phyloP scores from a whole-genome alignment of 2,113 vertebrate species.

The Chaenogobius annularis region DNA sequence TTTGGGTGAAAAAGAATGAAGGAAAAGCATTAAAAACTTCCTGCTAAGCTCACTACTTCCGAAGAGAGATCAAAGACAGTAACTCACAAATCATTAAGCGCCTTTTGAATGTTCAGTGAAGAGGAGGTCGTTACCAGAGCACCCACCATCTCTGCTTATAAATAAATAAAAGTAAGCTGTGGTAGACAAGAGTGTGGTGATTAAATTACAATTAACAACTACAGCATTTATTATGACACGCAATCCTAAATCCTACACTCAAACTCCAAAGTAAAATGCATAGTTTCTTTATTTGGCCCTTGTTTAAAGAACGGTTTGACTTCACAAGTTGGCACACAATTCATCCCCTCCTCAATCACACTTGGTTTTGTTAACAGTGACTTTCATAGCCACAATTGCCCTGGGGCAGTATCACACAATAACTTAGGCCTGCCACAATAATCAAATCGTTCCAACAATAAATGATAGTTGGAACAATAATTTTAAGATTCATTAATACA shows the following conservation, averaged over 20 bases:
- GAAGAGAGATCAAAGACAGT: constrained; percentile 11
- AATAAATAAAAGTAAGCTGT: constrained; percentile 1
- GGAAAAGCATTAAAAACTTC: constrained; percentile 46
- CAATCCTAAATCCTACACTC: background rate
- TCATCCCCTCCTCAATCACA: no score
- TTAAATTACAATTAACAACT: background rate
- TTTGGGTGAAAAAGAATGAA: constrained; percentile 19
- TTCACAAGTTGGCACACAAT: no score
- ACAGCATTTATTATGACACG: background rate
- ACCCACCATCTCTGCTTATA: background rate
- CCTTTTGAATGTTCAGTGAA: constrained; percentile 44
- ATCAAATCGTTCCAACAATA: no score
- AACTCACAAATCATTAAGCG: constrained; percentile 22
- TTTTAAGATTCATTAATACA: no score
- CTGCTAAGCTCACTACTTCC: constrained; percentile 38
- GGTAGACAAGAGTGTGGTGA: background rate
- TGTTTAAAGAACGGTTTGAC: no score
- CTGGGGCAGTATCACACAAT: no score
- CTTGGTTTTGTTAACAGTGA: no score
- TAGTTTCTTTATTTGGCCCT: no score
- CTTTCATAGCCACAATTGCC: no score
- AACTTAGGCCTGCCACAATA: no score
- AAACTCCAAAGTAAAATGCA: background rate
- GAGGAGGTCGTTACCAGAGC: constrained; percentile 8
- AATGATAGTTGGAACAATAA: no score